Evolutionary conservation across 37 sponge, comb jelly and placozoan species (phyloP), one percentile per base, ranked within the genome.

Genomic region (Agelas oroides): DNA sequence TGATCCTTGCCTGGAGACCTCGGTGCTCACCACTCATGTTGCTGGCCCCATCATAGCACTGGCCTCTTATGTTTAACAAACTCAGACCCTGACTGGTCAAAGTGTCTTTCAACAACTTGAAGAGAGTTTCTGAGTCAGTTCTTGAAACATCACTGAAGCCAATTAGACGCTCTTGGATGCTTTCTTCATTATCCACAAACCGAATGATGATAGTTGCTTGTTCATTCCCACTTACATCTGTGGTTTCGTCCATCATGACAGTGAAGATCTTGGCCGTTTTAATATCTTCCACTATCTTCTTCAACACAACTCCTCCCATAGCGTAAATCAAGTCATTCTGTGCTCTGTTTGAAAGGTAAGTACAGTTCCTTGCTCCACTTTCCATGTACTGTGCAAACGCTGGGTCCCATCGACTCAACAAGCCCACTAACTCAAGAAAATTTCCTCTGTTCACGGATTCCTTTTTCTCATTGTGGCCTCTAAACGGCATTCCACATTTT

Each of bases 361-460:
- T 64, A 64, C 65, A 64, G 27, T 64, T 64, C 25, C 65, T 64
- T n/a, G 25, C 65, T 64, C 65, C 58, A 56, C 58, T 56, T 56
- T 56, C 58, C 15, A 56, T 56, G 58, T 56, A 56, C n/a, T 64
- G 25, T 24, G 65, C 65, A 46, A 87, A 65, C n/a, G 80, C 67
- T 46, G 66, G 80, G 54, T 87, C 88, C 70, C 82, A 79, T 31
- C 82, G 84, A n/a, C 65, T 71, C 54, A 87, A 41, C 35, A 87
- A 21, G 14, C 15, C 24, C 27, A 87, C 34, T 59, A 85, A n/a
- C 79, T 77, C 78, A 39, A 65, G 33, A 34, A 86, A 82, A 36
- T 88, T 82, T 35, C 88, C 88, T 71, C 59, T 79, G 62, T 87
- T 87, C n/a, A n/a, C n/a, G n/a, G n/a, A n/a, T n/a, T n/a, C n/a